Conservation (phyloP, 2,113 vertebrate species). For the Dipodomys ordii region DNA sequence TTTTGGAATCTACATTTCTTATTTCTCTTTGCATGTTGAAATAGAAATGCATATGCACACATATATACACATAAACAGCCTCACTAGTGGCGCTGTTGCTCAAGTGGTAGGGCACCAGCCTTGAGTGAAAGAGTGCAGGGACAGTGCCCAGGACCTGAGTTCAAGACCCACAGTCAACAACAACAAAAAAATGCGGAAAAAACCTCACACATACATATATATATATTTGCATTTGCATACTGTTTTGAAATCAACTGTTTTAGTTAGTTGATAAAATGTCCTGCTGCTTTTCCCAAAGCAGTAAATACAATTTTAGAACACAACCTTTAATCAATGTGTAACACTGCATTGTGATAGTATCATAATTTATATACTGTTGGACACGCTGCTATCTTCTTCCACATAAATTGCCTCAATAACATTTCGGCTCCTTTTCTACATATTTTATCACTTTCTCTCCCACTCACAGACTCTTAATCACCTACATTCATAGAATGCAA, state of each 20-base stretch:
- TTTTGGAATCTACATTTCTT: neutral
- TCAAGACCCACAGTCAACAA: too few species aligned
- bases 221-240: neutral
- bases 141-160: too few species aligned
- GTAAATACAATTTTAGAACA: slow-evolving; percentile 5
- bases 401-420: slow-evolving; percentile 23
- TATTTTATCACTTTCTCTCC: slow-evolving; percentile 61
- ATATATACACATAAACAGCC: neutral
- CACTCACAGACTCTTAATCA: slow-evolving; percentile 62
- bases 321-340: neutral
- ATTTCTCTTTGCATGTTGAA: neutral
- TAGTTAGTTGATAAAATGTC: slow-evolving; percentile 42
- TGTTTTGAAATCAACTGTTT: neutral
- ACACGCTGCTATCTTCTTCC: neutral
- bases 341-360: neutral
- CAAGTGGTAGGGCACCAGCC: too few species aligned
- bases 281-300: neutral
- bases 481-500: slow-evolving; percentile 65
- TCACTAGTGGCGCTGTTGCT: too few species aligned
- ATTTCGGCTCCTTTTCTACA: slow-evolving; percentile 51
- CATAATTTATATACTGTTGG: neutral
- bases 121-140: too few species aligned
- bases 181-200: neutral
- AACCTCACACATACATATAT: neutral
- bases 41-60: neutral